phyloP scores from a whole-genome alignment of 2,888 invertebrate genomes.

The Dilophus febrilis region DNA sequence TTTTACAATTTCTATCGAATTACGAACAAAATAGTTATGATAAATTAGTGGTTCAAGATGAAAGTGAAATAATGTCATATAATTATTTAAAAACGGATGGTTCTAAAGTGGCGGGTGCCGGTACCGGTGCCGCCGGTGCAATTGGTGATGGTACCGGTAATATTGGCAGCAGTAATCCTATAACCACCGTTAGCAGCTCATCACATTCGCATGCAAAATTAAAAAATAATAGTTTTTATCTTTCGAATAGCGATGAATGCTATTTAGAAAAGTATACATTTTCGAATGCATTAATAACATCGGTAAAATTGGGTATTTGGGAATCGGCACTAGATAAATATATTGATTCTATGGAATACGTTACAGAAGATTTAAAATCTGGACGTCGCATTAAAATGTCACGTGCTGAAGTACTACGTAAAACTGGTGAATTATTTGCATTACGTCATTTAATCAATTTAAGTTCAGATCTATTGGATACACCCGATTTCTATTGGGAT shows the following conservation, averaged over 20 bases:
- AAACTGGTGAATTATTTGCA: slow-evolving; percentile 77
- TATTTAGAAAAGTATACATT: slow-evolving; percentile 80
- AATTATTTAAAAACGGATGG: slow-evolving; percentile 40
- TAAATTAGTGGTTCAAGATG: slow-evolving; percentile 47
- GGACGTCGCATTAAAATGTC: slow-evolving; percentile 49
- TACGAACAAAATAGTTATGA: slow-evolving; percentile 43
- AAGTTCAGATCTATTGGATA: slow-evolving; percentile 84
- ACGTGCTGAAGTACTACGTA: slow-evolving; percentile 43
- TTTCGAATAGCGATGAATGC: slow-evolving; percentile 34
- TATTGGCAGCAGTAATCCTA: too few relatives aligned
- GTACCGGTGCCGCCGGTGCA: too few relatives aligned
- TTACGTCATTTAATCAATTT: slow-evolving; percentile 80
- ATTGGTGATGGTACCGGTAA: too few relatives aligned
- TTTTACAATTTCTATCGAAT: slow-evolving; percentile 52
- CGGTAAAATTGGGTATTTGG: slow-evolving; percentile 90
- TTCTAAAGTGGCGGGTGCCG: too few relatives aligned
- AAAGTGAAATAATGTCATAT: slow-evolving; percentile 74
- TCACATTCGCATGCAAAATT: slow-evolving; percentile 18
- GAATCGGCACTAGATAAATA: slow-evolving; percentile 72
- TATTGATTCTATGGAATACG: slow-evolving; percentile 64
- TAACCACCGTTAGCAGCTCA: too few relatives aligned
- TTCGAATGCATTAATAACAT: slow-evolving; percentile 84
- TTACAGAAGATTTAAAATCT: slow-evolving; percentile 61
- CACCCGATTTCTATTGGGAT: slow-evolving; percentile 98
- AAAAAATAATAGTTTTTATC: slow-evolving; percentile 24